phyloP scores from a whole-genome alignment of 1,140 invertebrate species.

The Chymomyza costata region DNA sequence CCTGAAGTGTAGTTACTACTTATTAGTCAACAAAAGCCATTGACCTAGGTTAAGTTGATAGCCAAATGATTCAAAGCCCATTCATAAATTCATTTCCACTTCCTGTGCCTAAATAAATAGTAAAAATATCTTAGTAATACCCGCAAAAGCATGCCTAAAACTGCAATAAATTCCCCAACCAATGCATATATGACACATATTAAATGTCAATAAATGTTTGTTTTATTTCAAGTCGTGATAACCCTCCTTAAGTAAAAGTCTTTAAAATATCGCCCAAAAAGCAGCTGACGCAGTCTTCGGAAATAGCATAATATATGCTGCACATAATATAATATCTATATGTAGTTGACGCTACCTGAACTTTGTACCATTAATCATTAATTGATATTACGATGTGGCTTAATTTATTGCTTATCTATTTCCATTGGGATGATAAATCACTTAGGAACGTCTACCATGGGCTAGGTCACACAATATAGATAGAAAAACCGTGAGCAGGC shows the following conservation, averaged over 20 bases:
- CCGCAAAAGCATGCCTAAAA: background rate
- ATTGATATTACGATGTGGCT: constrained; percentile 16
- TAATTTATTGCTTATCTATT: constrained; percentile 21
- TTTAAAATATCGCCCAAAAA: background rate
- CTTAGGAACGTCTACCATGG: no score
- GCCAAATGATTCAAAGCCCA: background rate
- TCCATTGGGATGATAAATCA: constrained; percentile 55
- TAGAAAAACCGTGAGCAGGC: constrained; percentile 26
- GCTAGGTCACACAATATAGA: constrained; percentile 12
- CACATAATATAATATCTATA: background rate
- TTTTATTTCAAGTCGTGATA: background rate
- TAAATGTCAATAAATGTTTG: background rate
- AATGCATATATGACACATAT: background rate
- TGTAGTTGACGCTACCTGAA: constrained; percentile 14
- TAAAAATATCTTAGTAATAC: background rate
- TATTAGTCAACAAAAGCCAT: background rate
- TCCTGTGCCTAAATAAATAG: no score
- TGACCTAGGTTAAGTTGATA: background rate
- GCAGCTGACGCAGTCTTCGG: no score
- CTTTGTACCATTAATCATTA: constrained; percentile 62
- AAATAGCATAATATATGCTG: no score
- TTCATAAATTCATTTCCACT: background rate
- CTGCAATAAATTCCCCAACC: background rate
- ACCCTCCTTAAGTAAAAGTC: background rate
- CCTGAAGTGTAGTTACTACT: background rate